Evolutionary conservation across 2,888 invertebrate species (phyloP), one percentile per base, ranked within the genome.

Genomic region (Protodeltote pygarga): DNA sequence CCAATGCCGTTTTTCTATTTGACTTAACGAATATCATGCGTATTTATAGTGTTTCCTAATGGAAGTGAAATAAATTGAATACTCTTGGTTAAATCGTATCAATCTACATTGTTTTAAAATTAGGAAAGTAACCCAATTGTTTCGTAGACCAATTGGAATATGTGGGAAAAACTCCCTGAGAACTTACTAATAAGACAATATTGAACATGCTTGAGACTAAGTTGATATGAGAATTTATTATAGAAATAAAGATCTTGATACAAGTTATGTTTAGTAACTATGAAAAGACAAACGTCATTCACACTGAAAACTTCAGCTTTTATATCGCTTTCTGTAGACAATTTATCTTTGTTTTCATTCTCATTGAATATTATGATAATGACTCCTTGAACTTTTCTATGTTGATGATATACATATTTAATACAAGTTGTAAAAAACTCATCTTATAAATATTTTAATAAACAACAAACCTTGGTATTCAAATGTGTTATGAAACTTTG

Each of bases 1-100:
- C 71, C 76, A 78, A 78, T 77, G 79, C 64, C 77, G 54, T 72
- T 71, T 75, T 73, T 72, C 70, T 68, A 68, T 59, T 67, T 54
- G 62, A 67, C 65, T 65, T 69, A 57, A 65, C 61, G 42, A 68
- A 50, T 59, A 64, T 52, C 51, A 59, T 47, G 50, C 35, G 49
- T 69, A 66, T 70, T 63, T 58, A 52, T 58, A 70, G 57, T 59
- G 49, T 62, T 59, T 52, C 62, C 33, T 38, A 29, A 46, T 51
- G 5, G 25, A 49, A 50, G 47, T 34, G 38, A 65, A 66, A 63
- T 66, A 63, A 37, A 62, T 33, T 15, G 31, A 24, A 39, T 41
- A 40, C 5, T 24, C 34, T 19, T 39, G 25, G 24, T 32, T 37
- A 35, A 23, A 28, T 41, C 20, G 13, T 33, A 47, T 28, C 31